A percentile compares a stretch with the other conserved stretches of the same genome.
These are phyloP conservation scores for Rousettus leschenaultii DNA, from an alignment of 2,113 vertebrate species.

Conservation along the genomic window DNA sequence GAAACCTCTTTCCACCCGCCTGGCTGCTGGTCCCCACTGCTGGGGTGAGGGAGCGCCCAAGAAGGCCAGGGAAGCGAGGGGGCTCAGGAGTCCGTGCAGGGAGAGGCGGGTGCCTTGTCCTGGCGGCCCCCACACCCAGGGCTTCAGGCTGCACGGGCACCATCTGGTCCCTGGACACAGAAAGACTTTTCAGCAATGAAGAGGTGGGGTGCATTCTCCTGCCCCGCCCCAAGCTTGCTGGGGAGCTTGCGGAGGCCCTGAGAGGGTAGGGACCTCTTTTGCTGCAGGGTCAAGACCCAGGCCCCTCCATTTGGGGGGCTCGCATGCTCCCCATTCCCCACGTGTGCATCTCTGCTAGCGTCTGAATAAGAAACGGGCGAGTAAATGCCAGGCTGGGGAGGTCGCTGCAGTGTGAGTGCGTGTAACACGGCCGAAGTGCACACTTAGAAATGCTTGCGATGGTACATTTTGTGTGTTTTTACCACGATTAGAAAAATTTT, in stretches of 20 bases:
- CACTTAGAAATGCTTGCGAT: fast-evolving
- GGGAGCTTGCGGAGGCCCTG: not conserved
- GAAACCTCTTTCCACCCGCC: fast-evolving
- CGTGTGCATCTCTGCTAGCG: fast-evolving
- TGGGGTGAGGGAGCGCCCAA: not conserved
- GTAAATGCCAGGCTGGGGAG: no score
- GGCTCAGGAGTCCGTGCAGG: no score
- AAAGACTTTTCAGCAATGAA: not conserved
- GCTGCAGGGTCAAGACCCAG: not conserved
- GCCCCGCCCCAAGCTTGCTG: not conserved
- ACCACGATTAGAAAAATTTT: not conserved
- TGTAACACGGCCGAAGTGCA: fast-evolving
- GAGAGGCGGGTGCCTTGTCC: not conserved
- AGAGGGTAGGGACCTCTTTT: not conserved
- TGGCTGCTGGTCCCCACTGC: no score
- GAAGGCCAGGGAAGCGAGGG: fast-evolving
- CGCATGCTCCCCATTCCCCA: fast-evolving
- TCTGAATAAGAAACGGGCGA: not conserved
- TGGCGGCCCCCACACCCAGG: not conserved
- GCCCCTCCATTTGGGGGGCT: not conserved
- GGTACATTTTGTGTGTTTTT: not conserved
- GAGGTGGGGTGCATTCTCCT: not conserved
- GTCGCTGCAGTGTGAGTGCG: fast-evolving
- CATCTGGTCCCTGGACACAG: no score
- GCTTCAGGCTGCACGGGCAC: not conserved